A percentile compares a stretch with the other conserved stretches of the same genome.
Evolutionary conservation across 2,888 invertebrate genomes (phyloP).

Genomic region (Trichopoda pennipes): DNA sequence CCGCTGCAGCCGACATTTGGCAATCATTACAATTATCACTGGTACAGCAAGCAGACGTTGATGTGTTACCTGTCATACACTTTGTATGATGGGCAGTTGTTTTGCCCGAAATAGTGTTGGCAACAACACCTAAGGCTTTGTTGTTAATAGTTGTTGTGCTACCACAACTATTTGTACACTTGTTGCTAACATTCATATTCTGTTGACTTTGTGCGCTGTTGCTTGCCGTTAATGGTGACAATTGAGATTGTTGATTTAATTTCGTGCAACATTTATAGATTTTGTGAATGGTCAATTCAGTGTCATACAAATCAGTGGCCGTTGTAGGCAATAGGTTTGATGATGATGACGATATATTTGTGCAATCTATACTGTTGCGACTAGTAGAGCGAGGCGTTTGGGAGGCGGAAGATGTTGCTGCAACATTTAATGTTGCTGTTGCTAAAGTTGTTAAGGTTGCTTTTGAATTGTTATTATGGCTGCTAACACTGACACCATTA

Average conservation of each 20-base stretch:
- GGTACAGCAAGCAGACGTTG: constrained; percentile 51
- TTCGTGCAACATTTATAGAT: constrained; percentile 79
- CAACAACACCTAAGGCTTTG: background rate
- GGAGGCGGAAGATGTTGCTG: constrained; percentile 56
- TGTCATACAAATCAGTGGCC: constrained; percentile 75
- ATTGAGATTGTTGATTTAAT: constrained; percentile 34
- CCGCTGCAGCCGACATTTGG: constrained; percentile 76
- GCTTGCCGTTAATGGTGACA: constrained; percentile 36
- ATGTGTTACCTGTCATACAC: background rate
- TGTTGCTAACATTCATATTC: constrained; percentile 40
- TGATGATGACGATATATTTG: too few species aligned
- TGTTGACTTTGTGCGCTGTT: constrained; percentile 10
- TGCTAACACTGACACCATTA: constrained; percentile 8
- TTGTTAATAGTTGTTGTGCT: background rate
- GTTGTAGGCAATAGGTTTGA: constrained; percentile 36
- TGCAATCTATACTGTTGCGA: constrained; percentile 64
- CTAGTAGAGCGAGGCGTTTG: constrained; percentile 60
- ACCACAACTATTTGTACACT: constrained; percentile 48
- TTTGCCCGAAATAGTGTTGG: background rate
- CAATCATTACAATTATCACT: constrained; percentile 75
- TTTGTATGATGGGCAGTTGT: constrained; percentile 22
- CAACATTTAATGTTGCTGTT: constrained; percentile 50
- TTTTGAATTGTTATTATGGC: constrained; percentile 45
- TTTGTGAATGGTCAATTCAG: constrained; percentile 80
- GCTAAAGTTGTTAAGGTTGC: too few species aligned